Percentiles rank a stretch among this genome's conserved stretches.
phyloP scores from a whole-genome alignment of 1,140 invertebrate species.

The Bathynomus jamesi region DNA sequence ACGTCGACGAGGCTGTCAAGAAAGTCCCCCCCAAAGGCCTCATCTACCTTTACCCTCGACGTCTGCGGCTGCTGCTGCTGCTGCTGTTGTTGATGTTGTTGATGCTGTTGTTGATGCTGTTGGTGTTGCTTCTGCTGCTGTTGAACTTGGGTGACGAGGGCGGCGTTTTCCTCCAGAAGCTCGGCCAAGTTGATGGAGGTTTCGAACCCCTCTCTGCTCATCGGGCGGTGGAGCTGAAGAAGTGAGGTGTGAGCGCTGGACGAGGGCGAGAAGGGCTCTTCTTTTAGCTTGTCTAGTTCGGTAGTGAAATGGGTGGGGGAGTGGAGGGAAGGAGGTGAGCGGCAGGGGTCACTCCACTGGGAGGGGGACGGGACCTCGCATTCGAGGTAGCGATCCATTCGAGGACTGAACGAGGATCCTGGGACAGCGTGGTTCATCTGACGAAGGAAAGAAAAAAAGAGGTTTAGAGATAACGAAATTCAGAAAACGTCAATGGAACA shows the following conservation, averaged over 20 bases:
- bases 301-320: slow-evolving; percentile 11
- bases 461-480: too few relatives aligned
- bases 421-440: background rate
- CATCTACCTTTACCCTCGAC: background rate
- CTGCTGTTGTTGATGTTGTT: background rate
- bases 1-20: background rate
- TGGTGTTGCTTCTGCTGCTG: background rate
- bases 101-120: background rate
- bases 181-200: background rate
- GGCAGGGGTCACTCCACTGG: slow-evolving; percentile 3
- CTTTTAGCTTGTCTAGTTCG: slow-evolving; percentile 8
- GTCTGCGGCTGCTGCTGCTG: background rate
- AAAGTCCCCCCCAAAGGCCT: background rate
- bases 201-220: background rate
- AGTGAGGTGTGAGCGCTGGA: background rate
- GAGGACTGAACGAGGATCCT: background rate
- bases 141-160: background rate
- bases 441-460: background rate
- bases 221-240: background rate
- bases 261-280: slow-evolving; percentile 7
- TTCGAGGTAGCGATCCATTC: slow-evolving; percentile 1
- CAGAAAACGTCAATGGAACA: too few relatives aligned
- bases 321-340: slow-evolving; percentile 9
- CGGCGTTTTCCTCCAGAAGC: background rate
- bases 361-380: slow-evolving; percentile 15